Evolutionary conservation across 2,797 vertebrate genomes (phyloP), one percentile per base, ranked within the genome.

Genomic region (Borostomias antarcticus): DNA sequence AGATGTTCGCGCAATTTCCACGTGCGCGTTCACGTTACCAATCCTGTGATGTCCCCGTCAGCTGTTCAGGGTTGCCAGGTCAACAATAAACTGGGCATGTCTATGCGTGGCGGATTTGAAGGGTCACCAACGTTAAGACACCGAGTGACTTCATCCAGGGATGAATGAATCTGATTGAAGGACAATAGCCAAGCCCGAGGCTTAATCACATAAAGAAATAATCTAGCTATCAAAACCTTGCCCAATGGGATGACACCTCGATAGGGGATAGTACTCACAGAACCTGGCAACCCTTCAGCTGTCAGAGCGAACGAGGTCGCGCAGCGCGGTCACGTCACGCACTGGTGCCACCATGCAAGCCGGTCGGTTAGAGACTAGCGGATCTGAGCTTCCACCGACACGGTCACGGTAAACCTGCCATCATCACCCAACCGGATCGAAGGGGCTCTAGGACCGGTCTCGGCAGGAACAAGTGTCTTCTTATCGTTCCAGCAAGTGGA

Each of bases 1-100:
- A 5, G 13, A 32, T 21, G 59, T 52, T 58, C 52, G 35, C 45
- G 74, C 47, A 70, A 4, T 25, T 68, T 75, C 32, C 62, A 78
- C 85, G 86, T 86, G 77, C 86, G 86, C 86, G 87, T 54, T 70
- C 88, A 63, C 67, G 69, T 33, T 9, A 26, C 13, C 7, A 37
- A 64, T 73, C 80, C 72, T 58, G 70, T 82, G 83, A 83, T 69
- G 70, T 58, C 1, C 74, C 78, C 80, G 77, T 85, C 78, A 78
- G 78, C 82, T 84, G 80, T 82, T 77, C n/a, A 5, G 40, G n/a
- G 40, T 43, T 43, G 40, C 40, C 40, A 43, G 40, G 40, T 7
- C n/a, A n/a, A n/a, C n/a, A n/a, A n/a, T n/a, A n/a, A n/a, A n/a
- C n/a, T n/a, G n/a, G n/a, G n/a, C n/a, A n/a, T n/a, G n/a, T n/a